These are phyloP conservation scores for Cantharis flavilabris DNA, from an alignment of 2,888 invertebrate genomes.

Conservation along the genomic window DNA sequence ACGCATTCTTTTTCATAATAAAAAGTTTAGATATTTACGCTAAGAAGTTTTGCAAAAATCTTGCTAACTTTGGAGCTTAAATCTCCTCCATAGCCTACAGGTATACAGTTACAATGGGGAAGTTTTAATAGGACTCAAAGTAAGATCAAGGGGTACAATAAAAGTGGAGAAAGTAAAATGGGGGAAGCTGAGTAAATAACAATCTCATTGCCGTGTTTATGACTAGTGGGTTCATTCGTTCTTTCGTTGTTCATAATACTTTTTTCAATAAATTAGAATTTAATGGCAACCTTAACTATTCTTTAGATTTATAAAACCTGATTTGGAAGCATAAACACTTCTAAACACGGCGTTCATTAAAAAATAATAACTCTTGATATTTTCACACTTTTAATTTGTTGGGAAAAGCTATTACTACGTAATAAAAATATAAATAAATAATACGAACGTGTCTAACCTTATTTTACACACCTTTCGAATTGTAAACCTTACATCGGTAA, in stretches of 20 bases:
- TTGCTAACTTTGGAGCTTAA: background rate
- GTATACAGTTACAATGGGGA: constrained; percentile 9
- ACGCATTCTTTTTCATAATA: background rate
- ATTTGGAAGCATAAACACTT: background rate
- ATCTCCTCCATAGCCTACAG: constrained; percentile 17
- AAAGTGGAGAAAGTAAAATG: constrained; percentile 34
- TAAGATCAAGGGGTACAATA: constrained; percentile 32
- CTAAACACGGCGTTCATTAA: background rate
- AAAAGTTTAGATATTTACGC: background rate
- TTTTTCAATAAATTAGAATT: background rate
- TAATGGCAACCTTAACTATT: background rate
- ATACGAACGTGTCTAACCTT: background rate
- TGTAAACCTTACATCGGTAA: background rate
- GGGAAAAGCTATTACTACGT: background rate
- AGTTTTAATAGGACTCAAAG: constrained; percentile 20
- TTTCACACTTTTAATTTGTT: background rate
- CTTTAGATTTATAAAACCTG: background rate
- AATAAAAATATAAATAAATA: background rate
- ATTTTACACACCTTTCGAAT: background rate
- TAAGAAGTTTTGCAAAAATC: background rate
- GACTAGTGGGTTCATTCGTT: constrained; percentile 10
- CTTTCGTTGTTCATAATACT: background rate
- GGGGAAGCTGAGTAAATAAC: constrained; percentile 28
- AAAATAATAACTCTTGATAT: constrained; percentile 1
- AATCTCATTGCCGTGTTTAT: constrained; percentile 19